phyloP scores from a whole-genome alignment of 2,113 vertebrate genomes.

The Xyliphius kryptos region DNA sequence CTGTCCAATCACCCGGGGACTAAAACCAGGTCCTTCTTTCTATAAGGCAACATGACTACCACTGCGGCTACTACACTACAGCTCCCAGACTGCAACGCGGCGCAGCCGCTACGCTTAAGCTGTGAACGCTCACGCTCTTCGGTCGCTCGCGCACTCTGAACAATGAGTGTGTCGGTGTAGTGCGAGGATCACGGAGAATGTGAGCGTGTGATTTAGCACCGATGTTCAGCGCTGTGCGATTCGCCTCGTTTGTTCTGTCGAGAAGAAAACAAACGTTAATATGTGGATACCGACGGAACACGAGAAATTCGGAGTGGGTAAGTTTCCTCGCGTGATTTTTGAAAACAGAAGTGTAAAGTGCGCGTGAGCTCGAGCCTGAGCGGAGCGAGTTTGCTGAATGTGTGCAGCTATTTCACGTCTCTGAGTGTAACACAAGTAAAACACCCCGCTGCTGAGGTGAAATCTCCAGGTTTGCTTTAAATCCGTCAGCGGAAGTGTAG shows the following conservation, averaged over 20 bases:
- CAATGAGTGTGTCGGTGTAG: constrained; percentile 67
- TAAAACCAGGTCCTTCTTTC: too few species aligned
- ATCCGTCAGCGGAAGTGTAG: not conserved
- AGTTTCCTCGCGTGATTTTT: constrained; percentile 9
- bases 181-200: constrained; percentile 58
- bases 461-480: not conserved
- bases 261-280: constrained; percentile 20
- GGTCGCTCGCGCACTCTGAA: constrained; percentile 59
- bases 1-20: too few species aligned
- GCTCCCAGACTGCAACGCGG: constrained; percentile 54
- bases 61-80: too few species aligned
- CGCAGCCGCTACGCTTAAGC: constrained; percentile 25
- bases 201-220: constrained; percentile 40
- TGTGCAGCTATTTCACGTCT: not conserved
- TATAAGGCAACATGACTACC: too few species aligned
- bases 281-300: constrained; percentile 23
- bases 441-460: not conserved
- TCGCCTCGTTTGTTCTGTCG: constrained; percentile 43
- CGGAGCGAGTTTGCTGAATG: too few species aligned
- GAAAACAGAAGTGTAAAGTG: constrained; percentile 5
- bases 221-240: constrained; percentile 42
- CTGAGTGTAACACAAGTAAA: not conserved
- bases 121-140: constrained; percentile 34
- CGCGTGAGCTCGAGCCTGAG: not conserved
- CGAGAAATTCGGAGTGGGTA: constrained; percentile 19